These are phyloP conservation scores for Picathartes gymnocephalus DNA, from an alignment of 2,113 vertebrate species.

Conservation along the genomic window DNA sequence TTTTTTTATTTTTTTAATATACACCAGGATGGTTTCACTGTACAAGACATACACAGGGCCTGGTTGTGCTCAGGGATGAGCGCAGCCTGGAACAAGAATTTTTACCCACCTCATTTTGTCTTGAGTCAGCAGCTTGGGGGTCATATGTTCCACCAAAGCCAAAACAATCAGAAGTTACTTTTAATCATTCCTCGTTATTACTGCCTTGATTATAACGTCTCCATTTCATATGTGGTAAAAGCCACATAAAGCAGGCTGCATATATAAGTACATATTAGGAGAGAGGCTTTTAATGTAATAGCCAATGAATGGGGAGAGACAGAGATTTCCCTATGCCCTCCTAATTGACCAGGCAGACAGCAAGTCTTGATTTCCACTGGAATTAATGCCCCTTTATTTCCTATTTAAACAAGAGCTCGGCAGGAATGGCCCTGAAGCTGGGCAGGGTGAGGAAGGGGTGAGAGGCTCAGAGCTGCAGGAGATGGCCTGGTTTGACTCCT, in stretches of 20 bases:
- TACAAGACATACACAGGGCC: neutral
- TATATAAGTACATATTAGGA: constrained; percentile 51
- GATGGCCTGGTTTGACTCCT: neutral
- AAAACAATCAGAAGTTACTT: constrained; percentile 63
- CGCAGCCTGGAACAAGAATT: neutral
- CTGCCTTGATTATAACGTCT: constrained; percentile 42
- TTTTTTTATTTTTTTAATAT: neutral
- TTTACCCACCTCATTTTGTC: neutral
- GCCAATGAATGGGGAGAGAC: neutral
- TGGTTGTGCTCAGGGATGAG: neutral
- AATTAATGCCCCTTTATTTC: neutral
- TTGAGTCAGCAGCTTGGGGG: constrained; percentile 46
- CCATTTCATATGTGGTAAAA: constrained; percentile 54
- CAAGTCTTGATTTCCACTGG: neutral
- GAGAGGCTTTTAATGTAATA: constrained; percentile 10
- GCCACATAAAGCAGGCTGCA: constrained; percentile 56
- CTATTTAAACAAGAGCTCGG: neutral
- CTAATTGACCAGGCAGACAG: constrained; percentile 51
- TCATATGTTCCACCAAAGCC: constrained; percentile 21
- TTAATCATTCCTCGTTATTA: constrained; percentile 47
- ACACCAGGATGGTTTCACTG: neutral
- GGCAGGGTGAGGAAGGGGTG: neutral
- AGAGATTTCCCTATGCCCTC: neutral
- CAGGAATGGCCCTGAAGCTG: fast-evolving
- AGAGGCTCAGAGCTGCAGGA: neutral